A percentile compares a stretch with the other conserved stretches of the same genome.
These are phyloP conservation scores for Cenopis cana DNA, from an alignment of 2,888 invertebrate genomes.

Conservation along the genomic window DNA sequence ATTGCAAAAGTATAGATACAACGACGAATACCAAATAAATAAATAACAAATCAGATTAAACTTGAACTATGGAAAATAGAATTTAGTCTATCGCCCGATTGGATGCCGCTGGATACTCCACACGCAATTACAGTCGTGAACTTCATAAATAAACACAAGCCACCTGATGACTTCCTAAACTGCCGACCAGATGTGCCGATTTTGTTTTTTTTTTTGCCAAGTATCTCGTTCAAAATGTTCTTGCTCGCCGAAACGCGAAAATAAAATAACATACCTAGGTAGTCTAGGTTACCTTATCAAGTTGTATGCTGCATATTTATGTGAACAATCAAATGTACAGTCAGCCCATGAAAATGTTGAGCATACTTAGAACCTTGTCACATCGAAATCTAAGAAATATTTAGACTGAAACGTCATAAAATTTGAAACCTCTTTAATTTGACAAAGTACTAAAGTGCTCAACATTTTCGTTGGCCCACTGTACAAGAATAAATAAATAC, in stretches of 20 bases:
- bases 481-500: too few relatives aligned
- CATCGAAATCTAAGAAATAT: too few relatives aligned
- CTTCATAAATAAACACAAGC: constrained; percentile 23
- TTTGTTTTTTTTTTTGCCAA: constrained; percentile 20
- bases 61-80: too few relatives aligned
- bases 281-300: too few relatives aligned
- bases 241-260: neutral
- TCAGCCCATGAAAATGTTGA: too few relatives aligned
- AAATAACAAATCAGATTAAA: neutral
- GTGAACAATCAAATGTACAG: too few relatives aligned
- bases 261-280: neutral
- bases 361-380: too few relatives aligned
- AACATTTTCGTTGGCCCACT: too few relatives aligned
- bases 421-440: too few relatives aligned
- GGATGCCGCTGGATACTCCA: neutral
- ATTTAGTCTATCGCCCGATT: neutral
- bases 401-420: too few relatives aligned
- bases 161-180: constrained; percentile 29
- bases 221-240: constrained; percentile 18
- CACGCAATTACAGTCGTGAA: neutral
- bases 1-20: neutral
- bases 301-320: too few relatives aligned
- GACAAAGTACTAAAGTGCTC: too few relatives aligned
- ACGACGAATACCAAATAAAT: neutral
- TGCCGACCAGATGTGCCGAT: constrained; percentile 32